Conservation (phyloP, 1,140 invertebrate species). For the Bombyx mori region ASM3026992v2 NC_085121.1:7206001-7206500, state of each 20-base stretch:
- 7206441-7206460: slow-evolving; percentile 33
- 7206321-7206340: slow-evolving; percentile 91
- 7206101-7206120: slow-evolving; percentile 51
- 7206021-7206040: slow-evolving; percentile 76
- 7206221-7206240: slow-evolving; percentile 73
- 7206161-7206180: slow-evolving; percentile 65
- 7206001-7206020: slow-evolving; percentile 77
- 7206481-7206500: slow-evolving; percentile 64
- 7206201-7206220: slow-evolving; percentile 59
- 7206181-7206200: slow-evolving; percentile 66
- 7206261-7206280: slow-evolving; percentile 63
- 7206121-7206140: slow-evolving; percentile 80
- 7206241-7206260: slow-evolving; percentile 70
- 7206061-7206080: slow-evolving; percentile 73
- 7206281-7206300: slow-evolving; percentile 64
- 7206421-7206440: slow-evolving; percentile 31
- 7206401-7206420: slow-evolving; percentile 28
- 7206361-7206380: slow-evolving; percentile 32
- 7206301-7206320: slow-evolving; percentile 83
- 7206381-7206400: slow-evolving; percentile 36
- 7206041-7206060: slow-evolving; percentile 75
- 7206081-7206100: slow-evolving; percentile 70
- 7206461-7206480: slow-evolving; percentile 53
- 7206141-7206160: slow-evolving; percentile 77
- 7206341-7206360: slow-evolving; percentile 81